Conservation (phyloP, 2,113 vertebrate genomes). For the Urocynchramus pylzowi region DNA sequence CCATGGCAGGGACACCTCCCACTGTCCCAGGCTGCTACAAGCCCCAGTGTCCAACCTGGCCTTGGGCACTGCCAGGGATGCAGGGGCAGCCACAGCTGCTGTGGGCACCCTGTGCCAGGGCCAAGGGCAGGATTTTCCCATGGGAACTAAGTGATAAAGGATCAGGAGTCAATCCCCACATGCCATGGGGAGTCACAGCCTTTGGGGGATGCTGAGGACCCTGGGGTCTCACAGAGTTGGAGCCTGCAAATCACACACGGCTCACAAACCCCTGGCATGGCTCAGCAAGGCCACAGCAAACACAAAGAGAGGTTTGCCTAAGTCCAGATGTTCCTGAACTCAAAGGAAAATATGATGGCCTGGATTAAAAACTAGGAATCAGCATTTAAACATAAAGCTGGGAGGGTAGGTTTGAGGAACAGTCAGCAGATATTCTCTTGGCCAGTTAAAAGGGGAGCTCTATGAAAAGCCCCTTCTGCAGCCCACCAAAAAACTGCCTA, state of each 20-base stretch:
- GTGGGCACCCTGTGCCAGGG: neutral
- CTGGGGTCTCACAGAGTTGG: rapidly evolving
- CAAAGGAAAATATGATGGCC: slow-evolving; percentile 1
- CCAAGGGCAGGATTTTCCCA: neutral
- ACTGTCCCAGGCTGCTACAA: neutral
- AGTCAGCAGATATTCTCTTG: neutral
- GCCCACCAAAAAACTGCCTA: neutral
- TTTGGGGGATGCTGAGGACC: neutral
- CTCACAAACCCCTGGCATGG: neutral
- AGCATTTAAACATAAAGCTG: neutral
- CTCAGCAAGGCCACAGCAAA: neutral
- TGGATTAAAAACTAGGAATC: neutral
- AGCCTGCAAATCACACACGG: neutral
- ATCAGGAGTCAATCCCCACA: neutral
- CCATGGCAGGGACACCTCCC: neutral
- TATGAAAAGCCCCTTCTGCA: neutral
- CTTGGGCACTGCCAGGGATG: neutral
- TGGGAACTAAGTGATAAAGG: neutral
- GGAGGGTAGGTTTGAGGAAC: neutral
- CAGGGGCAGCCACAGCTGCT: neutral
- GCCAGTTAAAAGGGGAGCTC: neutral
- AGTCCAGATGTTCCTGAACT: neutral
- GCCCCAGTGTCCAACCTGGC: rapidly evolving
- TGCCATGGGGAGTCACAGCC: neutral
- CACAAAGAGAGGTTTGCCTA: neutral